Evolutionary conservation across 2,113 vertebrate species (phyloP).

Genomic region (Pterocles burchelli): DNA sequence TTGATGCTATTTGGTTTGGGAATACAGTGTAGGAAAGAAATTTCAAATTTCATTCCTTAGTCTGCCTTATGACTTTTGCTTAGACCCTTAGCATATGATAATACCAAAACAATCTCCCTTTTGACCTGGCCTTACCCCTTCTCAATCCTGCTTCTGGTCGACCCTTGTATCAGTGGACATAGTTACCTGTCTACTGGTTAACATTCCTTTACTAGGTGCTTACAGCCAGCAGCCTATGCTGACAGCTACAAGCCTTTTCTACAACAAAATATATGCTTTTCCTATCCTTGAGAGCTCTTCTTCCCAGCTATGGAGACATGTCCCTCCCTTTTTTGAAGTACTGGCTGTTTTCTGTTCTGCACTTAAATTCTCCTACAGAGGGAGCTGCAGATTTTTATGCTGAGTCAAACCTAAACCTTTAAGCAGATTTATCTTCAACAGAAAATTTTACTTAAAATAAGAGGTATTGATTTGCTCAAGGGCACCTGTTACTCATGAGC

Average conservation of each 20-base stretch:
- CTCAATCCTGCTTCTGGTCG: background rate
- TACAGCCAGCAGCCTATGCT: background rate
- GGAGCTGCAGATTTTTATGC: background rate
- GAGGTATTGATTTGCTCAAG: background rate
- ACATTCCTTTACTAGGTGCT: background rate
- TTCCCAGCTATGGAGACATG: background rate
- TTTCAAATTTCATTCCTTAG: background rate
- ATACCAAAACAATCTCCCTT: background rate
- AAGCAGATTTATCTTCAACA: background rate
- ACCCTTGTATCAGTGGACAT: background rate
- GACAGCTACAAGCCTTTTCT: background rate
- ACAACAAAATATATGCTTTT: background rate
- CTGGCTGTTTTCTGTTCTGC: background rate
- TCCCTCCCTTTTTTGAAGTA: background rate
- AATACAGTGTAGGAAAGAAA: background rate
- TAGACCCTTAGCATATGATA: background rate
- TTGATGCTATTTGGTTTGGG: background rate
- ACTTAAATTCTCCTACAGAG: background rate
- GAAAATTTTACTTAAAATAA: background rate
- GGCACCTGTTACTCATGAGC: background rate
- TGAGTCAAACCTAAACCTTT: background rate
- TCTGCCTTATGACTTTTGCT: background rate
- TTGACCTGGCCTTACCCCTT: background rate
- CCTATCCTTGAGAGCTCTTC: background rate
- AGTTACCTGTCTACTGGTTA: background rate